These are phyloP conservation scores for Latrodectus hesperus DNA, from an alignment of 2,888 invertebrate species.

Conservation along the genomic window DNA sequence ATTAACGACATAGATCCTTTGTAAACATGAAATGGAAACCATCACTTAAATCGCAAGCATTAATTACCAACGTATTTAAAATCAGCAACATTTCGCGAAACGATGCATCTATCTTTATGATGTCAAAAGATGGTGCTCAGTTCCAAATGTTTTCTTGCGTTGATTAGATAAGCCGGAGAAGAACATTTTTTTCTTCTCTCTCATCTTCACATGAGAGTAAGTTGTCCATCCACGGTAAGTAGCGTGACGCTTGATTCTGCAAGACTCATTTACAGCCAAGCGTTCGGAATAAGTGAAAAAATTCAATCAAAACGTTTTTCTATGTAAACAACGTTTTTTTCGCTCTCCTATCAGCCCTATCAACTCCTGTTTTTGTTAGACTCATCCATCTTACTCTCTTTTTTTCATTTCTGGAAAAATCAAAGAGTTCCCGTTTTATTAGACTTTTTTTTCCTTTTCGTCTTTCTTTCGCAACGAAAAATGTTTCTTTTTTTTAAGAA, in stretches of 20 bases:
- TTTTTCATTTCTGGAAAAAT: conserved; percentile 9
- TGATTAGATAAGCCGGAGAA: not conserved
- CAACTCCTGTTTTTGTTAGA: conserved; percentile 38
- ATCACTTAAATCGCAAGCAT: no score
- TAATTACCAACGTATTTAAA: no score
- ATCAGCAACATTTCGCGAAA: no score
- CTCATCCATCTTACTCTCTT: conserved; percentile 64
- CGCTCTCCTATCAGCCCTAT: conserved; percentile 25
- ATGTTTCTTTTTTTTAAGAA: not conserved
- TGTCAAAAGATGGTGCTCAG: no score
- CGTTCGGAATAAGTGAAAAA: conserved; percentile 33
- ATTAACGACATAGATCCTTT: no score
- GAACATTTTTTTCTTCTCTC: not conserved
- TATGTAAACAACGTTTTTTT: conserved; percentile 52
- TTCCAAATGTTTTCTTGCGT: no score
- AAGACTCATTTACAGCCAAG: conserved; percentile 3
- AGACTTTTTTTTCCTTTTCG: conserved; percentile 3
- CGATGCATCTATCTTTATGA: no score
- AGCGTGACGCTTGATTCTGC: not conserved
- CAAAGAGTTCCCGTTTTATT: conserved; percentile 15
- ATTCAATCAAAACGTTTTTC: conserved; percentile 51
- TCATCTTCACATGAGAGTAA: not conserved
- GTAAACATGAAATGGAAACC: no score
- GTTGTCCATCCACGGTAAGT: not conserved
- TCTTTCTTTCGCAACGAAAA: not conserved